These are phyloP conservation scores for Myzus persicae DNA, from an alignment of 1,140 invertebrate genomes.

Conservation along the genomic window DNA sequence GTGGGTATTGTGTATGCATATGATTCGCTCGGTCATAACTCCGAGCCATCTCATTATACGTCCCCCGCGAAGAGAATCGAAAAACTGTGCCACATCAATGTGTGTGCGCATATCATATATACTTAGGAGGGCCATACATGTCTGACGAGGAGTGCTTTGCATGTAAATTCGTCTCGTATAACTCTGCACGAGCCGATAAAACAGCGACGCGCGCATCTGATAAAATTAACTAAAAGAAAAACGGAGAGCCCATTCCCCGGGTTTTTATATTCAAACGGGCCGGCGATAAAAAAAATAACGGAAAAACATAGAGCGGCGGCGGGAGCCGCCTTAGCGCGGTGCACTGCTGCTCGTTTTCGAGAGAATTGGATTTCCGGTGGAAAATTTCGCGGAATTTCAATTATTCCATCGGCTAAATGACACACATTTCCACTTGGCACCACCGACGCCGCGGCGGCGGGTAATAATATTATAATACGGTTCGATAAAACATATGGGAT, in stretches of 20 bases:
- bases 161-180: constrained; percentile 55
- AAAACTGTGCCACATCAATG: neutral
- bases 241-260: constrained; percentile 30
- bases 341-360: neutral
- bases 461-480: neutral
- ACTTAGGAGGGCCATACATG: neutral
- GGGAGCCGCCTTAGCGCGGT: neutral
- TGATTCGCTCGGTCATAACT: constrained; percentile 15
- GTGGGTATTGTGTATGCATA: neutral
- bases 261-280: neutral
- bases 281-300: neutral
- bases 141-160: constrained; percentile 30
- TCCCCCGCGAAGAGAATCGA: neutral
- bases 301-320: neutral
- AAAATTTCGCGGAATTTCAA: constrained; percentile 56
- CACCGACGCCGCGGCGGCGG: neutral
- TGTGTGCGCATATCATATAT: neutral
- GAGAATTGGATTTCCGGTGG: constrained; percentile 49
- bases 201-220: constrained; percentile 27
- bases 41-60: constrained; percentile 24
- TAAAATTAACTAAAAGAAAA: constrained; percentile 58
- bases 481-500: constrained; percentile 28
- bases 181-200: constrained; percentile 43
- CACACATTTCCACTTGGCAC: constrained; percentile 1
- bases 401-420: constrained; percentile 44